Evolutionary conservation across 2,797 vertebrate species (phyloP).

Genomic region (Ptychadena robeensis): DNA sequence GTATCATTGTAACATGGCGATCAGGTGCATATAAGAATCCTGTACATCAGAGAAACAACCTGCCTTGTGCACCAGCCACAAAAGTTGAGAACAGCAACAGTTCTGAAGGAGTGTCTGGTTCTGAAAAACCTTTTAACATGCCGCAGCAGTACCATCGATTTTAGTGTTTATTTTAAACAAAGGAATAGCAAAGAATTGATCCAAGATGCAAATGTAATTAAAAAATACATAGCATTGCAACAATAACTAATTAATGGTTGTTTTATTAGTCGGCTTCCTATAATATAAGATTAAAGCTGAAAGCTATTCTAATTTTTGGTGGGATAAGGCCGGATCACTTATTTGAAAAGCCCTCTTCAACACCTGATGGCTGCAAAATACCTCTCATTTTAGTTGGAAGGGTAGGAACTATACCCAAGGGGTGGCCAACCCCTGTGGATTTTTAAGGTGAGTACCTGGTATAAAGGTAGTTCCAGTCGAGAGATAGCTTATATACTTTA

Average conservation of each 20-base stretch:
- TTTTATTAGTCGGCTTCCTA: neutral
- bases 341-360: no score
- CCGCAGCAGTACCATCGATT: neutral
- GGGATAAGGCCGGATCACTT: no score
- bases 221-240: neutral
- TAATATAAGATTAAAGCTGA: neutral
- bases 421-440: no score
- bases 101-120: neutral
- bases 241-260: neutral
- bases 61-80: no score
- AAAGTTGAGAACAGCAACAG: no score
- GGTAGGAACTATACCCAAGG: no score
- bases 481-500: no score
- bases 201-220: neutral
- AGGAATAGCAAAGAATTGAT: neutral
- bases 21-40: neutral
- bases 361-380: no score
- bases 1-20: no score
- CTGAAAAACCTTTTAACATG: neutral
- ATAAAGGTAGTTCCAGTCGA: no score
- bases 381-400: no score
- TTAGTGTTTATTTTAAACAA: neutral
- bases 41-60: neutral
- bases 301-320: neutral
- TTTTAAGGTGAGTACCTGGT: no score